These are phyloP conservation scores for Sebastiscus tertius DNA, from an alignment of 2,797 vertebrate species.

Conservation along the genomic window DNA sequence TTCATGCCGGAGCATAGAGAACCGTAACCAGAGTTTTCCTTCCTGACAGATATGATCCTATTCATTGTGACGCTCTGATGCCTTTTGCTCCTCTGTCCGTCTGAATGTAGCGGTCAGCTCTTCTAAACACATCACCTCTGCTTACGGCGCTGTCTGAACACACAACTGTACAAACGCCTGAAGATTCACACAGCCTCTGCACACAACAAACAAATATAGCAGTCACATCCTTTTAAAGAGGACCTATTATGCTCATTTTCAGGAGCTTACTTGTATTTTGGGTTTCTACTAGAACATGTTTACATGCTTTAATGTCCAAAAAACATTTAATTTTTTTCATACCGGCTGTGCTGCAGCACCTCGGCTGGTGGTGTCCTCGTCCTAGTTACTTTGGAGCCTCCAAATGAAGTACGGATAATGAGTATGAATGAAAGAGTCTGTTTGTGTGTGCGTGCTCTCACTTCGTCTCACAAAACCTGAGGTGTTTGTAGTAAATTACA, in stretches of 20 bases:
- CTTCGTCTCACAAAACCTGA: constrained; percentile 8
- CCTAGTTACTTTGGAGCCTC: too few relatives aligned
- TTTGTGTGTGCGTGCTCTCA: not conserved
- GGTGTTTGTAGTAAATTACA: constrained; percentile 20
- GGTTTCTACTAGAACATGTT: too few relatives aligned
- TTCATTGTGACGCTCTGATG: constrained; percentile 32
- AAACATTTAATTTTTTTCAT: too few relatives aligned
- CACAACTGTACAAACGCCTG: not conserved
- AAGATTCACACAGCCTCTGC: not conserved
- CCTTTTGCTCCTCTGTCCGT: constrained; percentile 52
- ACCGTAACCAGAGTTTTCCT: not conserved
- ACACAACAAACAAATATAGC: not conserved
- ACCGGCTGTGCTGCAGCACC: too few relatives aligned
- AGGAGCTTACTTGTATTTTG: too few relatives aligned
- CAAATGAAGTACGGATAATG: constrained; percentile 36
- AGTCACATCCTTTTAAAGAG: not conserved
- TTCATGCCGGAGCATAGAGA: constrained; percentile 2
- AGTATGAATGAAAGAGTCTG: constrained; percentile 6
- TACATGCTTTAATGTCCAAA: too few relatives aligned
- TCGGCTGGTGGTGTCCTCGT: too few relatives aligned
- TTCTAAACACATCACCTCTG: constrained; percentile 17
- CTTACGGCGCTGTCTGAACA: not conserved
- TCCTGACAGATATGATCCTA: constrained; percentile 44
- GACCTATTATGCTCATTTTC: too few relatives aligned
- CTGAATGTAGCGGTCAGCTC: constrained; percentile 44